phyloP scores from a whole-genome alignment of 2,797 vertebrate genomes.

The Sebastes oblongus region DNA sequence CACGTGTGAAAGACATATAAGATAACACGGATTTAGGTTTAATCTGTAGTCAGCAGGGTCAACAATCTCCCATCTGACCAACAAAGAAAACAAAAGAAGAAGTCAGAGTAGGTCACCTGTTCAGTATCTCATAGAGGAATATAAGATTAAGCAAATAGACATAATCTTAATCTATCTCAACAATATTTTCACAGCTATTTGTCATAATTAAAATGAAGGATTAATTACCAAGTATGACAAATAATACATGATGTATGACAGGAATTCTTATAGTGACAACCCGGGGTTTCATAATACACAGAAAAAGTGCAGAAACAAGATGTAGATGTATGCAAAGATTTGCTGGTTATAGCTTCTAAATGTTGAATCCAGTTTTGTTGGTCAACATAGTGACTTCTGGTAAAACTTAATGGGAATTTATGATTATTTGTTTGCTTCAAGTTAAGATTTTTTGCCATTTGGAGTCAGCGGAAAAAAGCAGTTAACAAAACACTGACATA shows the following conservation, averaged over 20 bases:
- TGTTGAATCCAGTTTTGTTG: not conserved
- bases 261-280: not conserved
- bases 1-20: not conserved
- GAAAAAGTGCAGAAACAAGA: not conserved
- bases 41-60: conserved; percentile 7
- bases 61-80: not conserved
- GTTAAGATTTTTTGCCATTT: not conserved
- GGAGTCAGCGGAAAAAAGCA: not conserved
- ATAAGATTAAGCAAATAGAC: not conserved
- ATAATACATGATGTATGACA: not conserved
- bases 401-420: not conserved
- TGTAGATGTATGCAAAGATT: not conserved
- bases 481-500: not conserved
- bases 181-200: rapidly evolving
- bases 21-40: not conserved
- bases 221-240: not conserved
- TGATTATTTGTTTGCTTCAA: not conserved
- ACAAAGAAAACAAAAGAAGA: not conserved
- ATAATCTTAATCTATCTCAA: too few relatives aligned
- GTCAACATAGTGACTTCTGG: not conserved
- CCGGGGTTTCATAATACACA: not conserved
- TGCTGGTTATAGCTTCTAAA: not conserved
- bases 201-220: not conserved
- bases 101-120: not conserved
- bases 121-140: not conserved